A percentile compares a stretch with the other conserved stretches of the same genome.
Evolutionary conservation across 1,140 invertebrate genomes (phyloP).

Genomic region (Rhopalosiphum maidis): DNA sequence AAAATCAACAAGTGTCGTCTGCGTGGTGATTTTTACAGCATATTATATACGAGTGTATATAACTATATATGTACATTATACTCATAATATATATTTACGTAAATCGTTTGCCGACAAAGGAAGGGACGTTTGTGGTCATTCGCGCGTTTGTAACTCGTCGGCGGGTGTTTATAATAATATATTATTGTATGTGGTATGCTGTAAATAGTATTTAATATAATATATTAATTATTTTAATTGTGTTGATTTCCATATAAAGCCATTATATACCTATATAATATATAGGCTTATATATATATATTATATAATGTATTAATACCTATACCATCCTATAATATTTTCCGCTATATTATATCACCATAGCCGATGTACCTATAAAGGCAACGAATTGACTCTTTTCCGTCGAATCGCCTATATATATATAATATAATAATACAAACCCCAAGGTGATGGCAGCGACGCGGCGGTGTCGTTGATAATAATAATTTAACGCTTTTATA

Average conservation of each 20-base stretch:
- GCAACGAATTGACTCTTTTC: neutral
- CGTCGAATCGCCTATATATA: neutral
- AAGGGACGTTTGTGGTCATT: neutral
- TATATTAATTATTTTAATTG: conserved; percentile 15
- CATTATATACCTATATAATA: neutral
- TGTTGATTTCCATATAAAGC: conserved; percentile 9
- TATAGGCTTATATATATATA: neutral
- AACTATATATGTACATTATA: neutral
- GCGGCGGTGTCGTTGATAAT: neutral
- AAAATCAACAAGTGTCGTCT: neutral
- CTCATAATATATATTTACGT: neutral
- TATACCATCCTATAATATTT: neutral
- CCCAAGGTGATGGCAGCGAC: neutral
- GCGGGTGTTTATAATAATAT: neutral
- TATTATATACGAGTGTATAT: neutral
- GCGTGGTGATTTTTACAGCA: neutral
- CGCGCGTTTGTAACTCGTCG: neutral
- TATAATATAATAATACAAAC: conserved; percentile 18
- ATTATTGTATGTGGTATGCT: neutral
- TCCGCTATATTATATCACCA: neutral
- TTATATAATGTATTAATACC: neutral
- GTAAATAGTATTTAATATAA: neutral
- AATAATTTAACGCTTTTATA: neutral
- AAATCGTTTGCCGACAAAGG: conserved; percentile 16
- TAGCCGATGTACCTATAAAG: neutral